Base-by-base conservation (phyloP, 1,140 invertebrate species). In the Trachymyrmex septentrionalis region DNA sequence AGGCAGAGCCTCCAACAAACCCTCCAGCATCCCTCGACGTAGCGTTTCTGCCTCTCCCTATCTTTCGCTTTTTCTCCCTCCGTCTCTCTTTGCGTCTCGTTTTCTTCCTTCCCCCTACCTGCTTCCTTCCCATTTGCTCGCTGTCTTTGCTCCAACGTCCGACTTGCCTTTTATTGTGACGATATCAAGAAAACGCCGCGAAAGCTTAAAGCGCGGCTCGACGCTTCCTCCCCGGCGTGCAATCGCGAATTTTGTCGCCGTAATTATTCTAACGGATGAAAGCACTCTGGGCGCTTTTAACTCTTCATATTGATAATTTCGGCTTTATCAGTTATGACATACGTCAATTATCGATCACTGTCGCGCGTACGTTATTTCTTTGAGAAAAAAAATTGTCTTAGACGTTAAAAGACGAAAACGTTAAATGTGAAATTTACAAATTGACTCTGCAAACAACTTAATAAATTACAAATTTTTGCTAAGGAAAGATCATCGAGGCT, bases 1-100 rank as follows among this genome's bases (percentile, higher is more conserved):
- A 92, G 86, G 86, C 78, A 91, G 88, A 93, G 92, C 90, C 91
- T 91, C 91, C 86, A 76, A 85, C 88, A 92, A 88, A 63, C 86
- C 88, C 90, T 86, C 86, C 87, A 87, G 90, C 90, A 92, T 92
- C 90, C 88, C 88, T 88, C 90, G 82, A 87, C 64, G 80, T 24
- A 69, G 55, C 73, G 38, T 34, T 19, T 91, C 66, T 75, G 81
- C n/a, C 64, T 66, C 73, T 82, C 85, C n/a, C 64, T 66, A 64
- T 78, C 57, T 53, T 55, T 63, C 85, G 34, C 59, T 72, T 2
- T 55, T 2, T n/a, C 73, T 38, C n/a, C 91, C 64, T 72, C 38
- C 38, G 0, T 38, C 21, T 57, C 84, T 64, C 53, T 14, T 21
- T 1, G 16, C 30, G n/a, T 86, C 55, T 75, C 86, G 50, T 57